Base-by-base conservation (phyloP, 2,797 vertebrate genomes). In the Caiman crocodilus region DNA sequence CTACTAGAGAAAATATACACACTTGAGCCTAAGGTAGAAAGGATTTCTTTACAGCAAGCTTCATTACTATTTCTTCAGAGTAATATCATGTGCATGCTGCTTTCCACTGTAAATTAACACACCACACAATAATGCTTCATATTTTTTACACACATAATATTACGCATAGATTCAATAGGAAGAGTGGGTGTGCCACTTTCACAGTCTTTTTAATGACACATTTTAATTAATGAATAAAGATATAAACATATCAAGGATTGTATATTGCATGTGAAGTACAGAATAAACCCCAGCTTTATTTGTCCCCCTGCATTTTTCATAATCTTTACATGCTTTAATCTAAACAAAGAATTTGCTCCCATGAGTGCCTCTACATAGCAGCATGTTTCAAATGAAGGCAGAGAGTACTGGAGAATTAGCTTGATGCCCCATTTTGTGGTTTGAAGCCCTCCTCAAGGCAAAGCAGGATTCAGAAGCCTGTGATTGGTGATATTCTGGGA, bases 361-460 rank as follows among this genome's bases (percentile, higher is more conserved):
- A 1, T 82, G 94, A 95, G 85, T 0, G 0, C 88, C 77, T 88
- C 63, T 94, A 84, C 95, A 96, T 94, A 93, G 94, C 91, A 92
- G 73, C 73, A 84, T 61, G 82, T 82, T 94, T 88, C 93, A 89
- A 93, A 84, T 65, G 88, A 94, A 92, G 94, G 90, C 90, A 92
- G 94, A 96, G 96, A 97, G 94, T 63, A 67, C 61, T 95, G 94
- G 95, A 94, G 67, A 90, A 95, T 93, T 93, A 96, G 77, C 35
- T 88, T 57, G 30, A 82, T 77, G 79, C 77, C 57, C 95, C 94
- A 83, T 85, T 94, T 92, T 93, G 92, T 83, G 63, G 90, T 85
- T 87, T 56, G 42, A 90, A 85, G 88, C 81, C 85, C 94, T 93
- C 87, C 87, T 60, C 74, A 58, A 57, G 88, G 89, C 85, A 92